Evolutionary conservation across 2,888 invertebrate species (phyloP), one percentile per base, ranked within the genome.

Genomic region (Tachina fera): DNA sequence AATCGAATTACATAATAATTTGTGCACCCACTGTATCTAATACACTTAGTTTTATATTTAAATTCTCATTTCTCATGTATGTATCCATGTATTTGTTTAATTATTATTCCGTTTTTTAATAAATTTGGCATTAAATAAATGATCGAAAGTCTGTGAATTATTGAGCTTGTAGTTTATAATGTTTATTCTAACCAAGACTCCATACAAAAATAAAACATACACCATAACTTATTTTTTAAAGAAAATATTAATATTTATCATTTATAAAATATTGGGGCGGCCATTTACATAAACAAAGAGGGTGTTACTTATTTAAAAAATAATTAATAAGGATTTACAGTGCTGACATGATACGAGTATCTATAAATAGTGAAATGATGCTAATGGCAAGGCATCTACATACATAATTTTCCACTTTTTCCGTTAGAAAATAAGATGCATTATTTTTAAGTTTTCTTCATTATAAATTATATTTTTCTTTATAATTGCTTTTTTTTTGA

Each of bases 231-330:
- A n/a, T 31, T 31, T 4, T 4, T 31, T 31, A 31, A 2, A 4
- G 39, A 56, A 31, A 72, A 72, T 60, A 10, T 5, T 60, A 61
- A 63, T 22, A 51, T 51, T 11, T n/a, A 74, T 43, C 74, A 74
- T 63, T 51, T 14, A 63, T 71, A 22, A 56, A 51, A 13, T 14
- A 6, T 9, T 10, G 49, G 60, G 3, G 10, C n/a, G 13, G 9
- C 16, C 10, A 19, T 56, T 5, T 22, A 47, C 16, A 9, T 19
- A 41, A 22, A 58, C 45, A 31, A 31, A n/a, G 60, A 49, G 19
- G 65, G 76, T 31, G 65, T 51, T 53, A 63, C 51, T 2, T 49
- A 16, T 49, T 53, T n/a, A 11, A 53, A 10, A 53, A 65, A 39
- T 56, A 5, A 43, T 56, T 31, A 67, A 56, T 76, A 39, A 76